Evolutionary conservation across 2,113 vertebrate species (phyloP).

Genomic region (Rhabdornis inornatus): DNA sequence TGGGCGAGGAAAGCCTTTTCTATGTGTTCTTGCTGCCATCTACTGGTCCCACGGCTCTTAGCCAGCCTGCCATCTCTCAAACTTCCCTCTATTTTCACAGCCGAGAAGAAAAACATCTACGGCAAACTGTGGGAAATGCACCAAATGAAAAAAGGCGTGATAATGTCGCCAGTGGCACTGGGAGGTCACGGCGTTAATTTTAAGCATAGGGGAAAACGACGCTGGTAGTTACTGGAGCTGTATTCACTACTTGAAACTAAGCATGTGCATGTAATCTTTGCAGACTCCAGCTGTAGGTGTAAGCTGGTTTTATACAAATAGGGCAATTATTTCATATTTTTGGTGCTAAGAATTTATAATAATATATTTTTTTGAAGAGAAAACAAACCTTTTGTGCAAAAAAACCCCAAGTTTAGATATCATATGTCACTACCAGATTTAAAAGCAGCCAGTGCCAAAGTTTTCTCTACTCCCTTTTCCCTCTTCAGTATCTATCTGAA

Average conservation of each 20-base stretch:
- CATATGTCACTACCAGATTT: background rate
- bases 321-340: background rate
- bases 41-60: conserved; percentile 24
- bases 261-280: fast-evolving
- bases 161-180: background rate
- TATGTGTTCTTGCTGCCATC: conserved; percentile 73
- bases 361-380: fast-evolving
- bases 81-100: background rate
- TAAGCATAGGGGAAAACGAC: background rate
- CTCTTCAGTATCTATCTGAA: background rate
- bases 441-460: background rate
- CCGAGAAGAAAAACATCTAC: background rate
- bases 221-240: background rate
- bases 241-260: background rate
- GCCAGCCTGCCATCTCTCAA: background rate
- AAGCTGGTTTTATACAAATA: background rate
- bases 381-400: background rate
- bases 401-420: fast-evolving
- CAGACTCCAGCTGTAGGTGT: background rate
- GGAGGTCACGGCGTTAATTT: background rate
- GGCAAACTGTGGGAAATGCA: background rate
- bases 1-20: background rate
- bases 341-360: background rate
- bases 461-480: background rate
- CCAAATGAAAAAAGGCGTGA: background rate